Conservation (phyloP, 2,888 invertebrate genomes). For the Stramonita haemastoma region DNA sequence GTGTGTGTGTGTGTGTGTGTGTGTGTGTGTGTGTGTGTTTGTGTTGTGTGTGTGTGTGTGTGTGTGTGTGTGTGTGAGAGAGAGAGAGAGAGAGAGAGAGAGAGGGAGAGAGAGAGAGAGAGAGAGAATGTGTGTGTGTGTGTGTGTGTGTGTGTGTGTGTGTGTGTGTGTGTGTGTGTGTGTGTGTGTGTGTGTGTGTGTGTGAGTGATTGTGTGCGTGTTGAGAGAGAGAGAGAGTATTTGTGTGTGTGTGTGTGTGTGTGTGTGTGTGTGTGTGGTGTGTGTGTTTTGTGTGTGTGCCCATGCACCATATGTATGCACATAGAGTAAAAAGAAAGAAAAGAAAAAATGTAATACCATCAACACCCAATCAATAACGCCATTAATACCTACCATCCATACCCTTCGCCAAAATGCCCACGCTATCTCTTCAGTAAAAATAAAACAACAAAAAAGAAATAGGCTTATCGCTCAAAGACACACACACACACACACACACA, state of each 20-base stretch:
- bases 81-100: neutral
- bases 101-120: neutral
- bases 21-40: neutral
- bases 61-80: neutral
- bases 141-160: slow-evolving; percentile 5
- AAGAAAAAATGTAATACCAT: too few relatives aligned
- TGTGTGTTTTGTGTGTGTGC: neutral
- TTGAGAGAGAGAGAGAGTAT: neutral
- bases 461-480: neutral
- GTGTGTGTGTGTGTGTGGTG: too few relatives aligned
- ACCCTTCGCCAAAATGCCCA: too few relatives aligned
- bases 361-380: too few relatives aligned
- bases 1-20: slow-evolving; percentile 5
- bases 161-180: neutral
- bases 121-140: neutral
- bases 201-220: neutral
- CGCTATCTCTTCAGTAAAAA: too few relatives aligned
- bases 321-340: too few relatives aligned
- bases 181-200: neutral
- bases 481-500: neutral
- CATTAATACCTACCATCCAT: too few relatives aligned
- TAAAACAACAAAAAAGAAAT: too few relatives aligned
- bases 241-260: neutral
- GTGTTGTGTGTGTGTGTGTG: slow-evolving; percentile 6
- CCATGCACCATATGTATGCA: too few relatives aligned